Base-by-base conservation (phyloP, 2,888 invertebrate genomes). In the Colletes collaris region DNA sequence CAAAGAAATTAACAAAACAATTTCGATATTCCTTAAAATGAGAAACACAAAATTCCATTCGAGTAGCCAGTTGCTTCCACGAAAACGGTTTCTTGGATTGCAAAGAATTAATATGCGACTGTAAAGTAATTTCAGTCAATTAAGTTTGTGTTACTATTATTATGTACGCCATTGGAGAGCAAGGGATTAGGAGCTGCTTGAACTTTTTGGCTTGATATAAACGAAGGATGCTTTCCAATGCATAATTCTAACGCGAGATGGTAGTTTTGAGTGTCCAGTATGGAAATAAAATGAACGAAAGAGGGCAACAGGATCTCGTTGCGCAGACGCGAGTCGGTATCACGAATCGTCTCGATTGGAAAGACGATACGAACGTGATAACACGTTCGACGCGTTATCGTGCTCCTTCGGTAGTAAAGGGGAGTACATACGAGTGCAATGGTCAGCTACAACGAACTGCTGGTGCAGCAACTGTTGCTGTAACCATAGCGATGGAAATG, bases 341-440 rank as follows among this genome's bases (percentile, higher is more conserved):
- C 76, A 64, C 73, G 70, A 87, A 82, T 76, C 75, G 83, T 85
- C 83, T 80, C 64, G 75, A 59, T 75, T 82, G 75, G 89, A 80
- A 89, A 90, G 55, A 55, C 80, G 87, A 89, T 83, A 86, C 82
- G 74, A 63, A 46, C 8, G 65, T 79, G 89, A 89, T 90, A 89
- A 89, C 71, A 65, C 76, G 64, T 70, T 68, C 68, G 73, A 69
- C 81, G 82, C 79, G 83, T 89, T 90, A 89, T 90, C 88, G 79
- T 66, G 52, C 65, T 72, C 77, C 64, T 80, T 82, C 79, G 78
- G 82, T 65, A 74, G 80, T 70, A 71, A 64, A 81, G 53, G 37
- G 58, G 55, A 65, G 67, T 56, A 65, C 68, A 72, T 6, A 40
- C 0, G 40, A 40, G 40, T 40, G 77, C 77, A 68, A 73, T 79